Base-by-base conservation (phyloP, 2,888 invertebrate genomes). In the Parapristionchus giblindavisi region DNA sequence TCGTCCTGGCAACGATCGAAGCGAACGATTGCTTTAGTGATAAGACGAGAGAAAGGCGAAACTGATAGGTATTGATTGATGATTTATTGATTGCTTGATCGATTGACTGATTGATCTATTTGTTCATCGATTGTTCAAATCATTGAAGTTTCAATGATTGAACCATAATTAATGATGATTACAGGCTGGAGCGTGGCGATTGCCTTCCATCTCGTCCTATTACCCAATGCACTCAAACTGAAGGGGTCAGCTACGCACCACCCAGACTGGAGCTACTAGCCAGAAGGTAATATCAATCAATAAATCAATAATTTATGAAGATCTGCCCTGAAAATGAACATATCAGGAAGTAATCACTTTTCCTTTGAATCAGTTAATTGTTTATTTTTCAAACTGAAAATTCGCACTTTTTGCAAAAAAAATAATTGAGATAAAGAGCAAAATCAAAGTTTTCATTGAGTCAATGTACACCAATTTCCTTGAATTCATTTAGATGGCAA, bases 191-290 rank as follows among this genome's bases (percentile, higher is more conserved):
- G 95, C 34, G 91, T 96, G 29, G 90, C 98, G 74, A 96, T 98
- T 0, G 96, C 98, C 0, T 91, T 98, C 65, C 98, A 99, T 89
- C 97, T 97, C 87, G 95, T 98, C 36, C 91, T 97, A 63, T 90
- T 99, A 77, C 97, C 98, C 0, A 97, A 98, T 85, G 94, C 95
- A 89, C 93, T 96, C 11, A 79, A 80, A 58, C 92, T 93, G 0
- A 76, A 90, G 90, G 86, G 93, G 93, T 48, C 78, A 79, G 63
- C 92, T 92, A 94, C 89, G 94, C 96, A 88, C 92, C 95, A n/a
- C 96, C 97, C 0, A 94, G 95, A 89, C 94, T 99, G 4, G 98
- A 99, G 89, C 94, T 96, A 92, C 91, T 99, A 91, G 98, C 97
- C 0, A 92, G 96, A 27, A 91, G 96, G 84, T 84, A n/a, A 61